Evolutionary conservation across 2,888 invertebrate genomes (phyloP), one percentile per base, ranked within the genome.

Genomic region (Pachycephus smyrnensis): DNA sequence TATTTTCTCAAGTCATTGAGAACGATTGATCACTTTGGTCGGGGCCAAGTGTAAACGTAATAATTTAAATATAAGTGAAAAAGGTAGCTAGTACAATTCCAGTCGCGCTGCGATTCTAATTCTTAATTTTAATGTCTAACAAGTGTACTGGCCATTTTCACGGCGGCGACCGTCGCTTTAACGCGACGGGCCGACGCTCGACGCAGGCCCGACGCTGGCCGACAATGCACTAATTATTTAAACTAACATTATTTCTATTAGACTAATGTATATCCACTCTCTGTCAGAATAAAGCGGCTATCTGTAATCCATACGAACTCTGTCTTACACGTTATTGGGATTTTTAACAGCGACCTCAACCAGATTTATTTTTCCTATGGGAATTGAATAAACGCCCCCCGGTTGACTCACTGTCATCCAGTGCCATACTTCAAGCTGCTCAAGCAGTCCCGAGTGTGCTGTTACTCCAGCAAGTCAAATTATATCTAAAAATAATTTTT

Each of bases 261-360:
- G 31, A 69, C 23, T 33, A n/a, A 68, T 74, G 76, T 79, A 73
- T 79, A 69, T 68, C 33, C 76, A 55, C 9, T 79, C 73, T 79
- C 69, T 79, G 76, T 79, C 76, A 73, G 73, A 76, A 76, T 73
- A 76, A 74, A 77, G 75, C 74, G 77, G 77, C 75, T 77, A 69
- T 77, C 77, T 75, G 77, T 77, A 75, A 77, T 15, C 75, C 77
- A 69, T 37, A 23, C 15, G 55, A 55, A 55, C 9, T 1, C 2
- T 55, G 23, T 55, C 23, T 9, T 6, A 23, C 23, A 23, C 9
- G 23, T 55, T 23, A 23, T 23, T 55, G 23, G 23, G 9, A 55
- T 55, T 23, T 55, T 55, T 3, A 55, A 55, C 23, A 23, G 55
- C 55, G 55, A 23, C 23, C 55, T 55, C 9, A 23, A 55, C 2